phyloP scores from a whole-genome alignment of 2,888 invertebrate species.

The Chironomus riparius region DNA sequence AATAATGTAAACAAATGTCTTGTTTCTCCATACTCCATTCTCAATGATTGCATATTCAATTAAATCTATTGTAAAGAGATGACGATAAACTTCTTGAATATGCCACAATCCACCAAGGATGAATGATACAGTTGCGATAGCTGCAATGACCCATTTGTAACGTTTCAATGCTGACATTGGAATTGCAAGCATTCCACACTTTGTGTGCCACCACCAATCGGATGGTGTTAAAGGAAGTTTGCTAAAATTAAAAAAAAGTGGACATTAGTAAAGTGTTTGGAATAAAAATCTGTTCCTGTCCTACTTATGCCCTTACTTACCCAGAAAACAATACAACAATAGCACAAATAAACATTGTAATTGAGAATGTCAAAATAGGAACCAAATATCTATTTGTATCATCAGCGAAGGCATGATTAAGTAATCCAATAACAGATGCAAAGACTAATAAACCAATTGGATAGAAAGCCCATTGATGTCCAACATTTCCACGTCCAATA shows the following conservation, averaged over 20 bases:
- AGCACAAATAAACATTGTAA: conserved; percentile 54
- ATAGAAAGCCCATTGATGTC: conserved; percentile 49
- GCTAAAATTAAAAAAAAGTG: conserved; percentile 37
- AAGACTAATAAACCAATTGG: conserved; percentile 8
- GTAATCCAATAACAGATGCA: conserved; percentile 38
- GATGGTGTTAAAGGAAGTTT: conserved; percentile 71
- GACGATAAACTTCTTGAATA: conserved; percentile 66
- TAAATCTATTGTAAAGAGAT: background rate
- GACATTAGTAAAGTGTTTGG: too few species aligned
- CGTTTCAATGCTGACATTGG: conserved; percentile 71
- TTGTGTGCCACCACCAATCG: conserved; percentile 83
- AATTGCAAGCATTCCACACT: conserved; percentile 63
- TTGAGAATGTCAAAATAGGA: conserved; percentile 47
- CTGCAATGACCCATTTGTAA: conserved; percentile 64
- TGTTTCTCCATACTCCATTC: conserved; percentile 50
- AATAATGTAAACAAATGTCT: conserved; percentile 50
- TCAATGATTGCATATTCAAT: background rate
- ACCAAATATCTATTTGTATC: conserved; percentile 34
- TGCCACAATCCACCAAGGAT: conserved; percentile 71
- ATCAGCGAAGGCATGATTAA: conserved; percentile 39
- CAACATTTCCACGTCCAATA: conserved; percentile 68
- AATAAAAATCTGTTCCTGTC: too few species aligned
- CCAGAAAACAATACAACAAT: conserved; percentile 49
- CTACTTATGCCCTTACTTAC: too few species aligned
- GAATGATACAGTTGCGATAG: conserved; percentile 57